Evolutionary conservation across 2,888 invertebrate species (phyloP), one percentile per base, ranked within the genome.

Genomic region (Brenthis ino): DNA sequence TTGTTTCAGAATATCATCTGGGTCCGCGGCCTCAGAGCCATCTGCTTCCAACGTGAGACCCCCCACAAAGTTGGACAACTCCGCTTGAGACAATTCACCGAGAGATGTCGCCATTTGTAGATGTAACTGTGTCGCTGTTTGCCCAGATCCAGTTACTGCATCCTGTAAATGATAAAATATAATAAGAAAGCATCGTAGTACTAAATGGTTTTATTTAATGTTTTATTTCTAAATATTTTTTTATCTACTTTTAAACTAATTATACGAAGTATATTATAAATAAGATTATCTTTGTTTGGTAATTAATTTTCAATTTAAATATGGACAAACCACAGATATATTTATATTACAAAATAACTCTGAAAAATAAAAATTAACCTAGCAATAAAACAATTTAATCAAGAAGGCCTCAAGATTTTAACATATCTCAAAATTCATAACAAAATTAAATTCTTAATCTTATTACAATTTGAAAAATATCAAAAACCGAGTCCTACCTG

Each of bases 1-100:
- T 84, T 97, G 96, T 78, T 96, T 96, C 80, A 97, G 95, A 72
- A 97, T 95, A 78, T 97, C 97, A 75, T 96, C 97, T 63, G 96
- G 95, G 82, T 96, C 96, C 64, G 86, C 85, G 0, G 88, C 86
- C 64, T 89, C 90, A 1, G 87, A 84, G 51, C 85, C 87, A 75
- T 89, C 88, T 3, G 84, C 78, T 69, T 93, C 93, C 12, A 93
- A 84, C 47, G 95, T 94, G 57, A 95, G 87, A 0, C 94, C 94
- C 4, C 94, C 92, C 54, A 95, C 96, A 73, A 96, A 93, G 77
- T 95, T 95, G 70, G 95, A 95, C 72, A 96, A 93, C 87, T 96
- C 96, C 51, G 95, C 95, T 78, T 96, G 96, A 57, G 95, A 95
- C 70, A 96, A 87, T 84, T 96, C 96, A n/a, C 95, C 95, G 68